These are phyloP conservation scores for Petrocephalus zakoni DNA, from an alignment of 2,113 vertebrate species.

Conservation along the genomic window DNA sequence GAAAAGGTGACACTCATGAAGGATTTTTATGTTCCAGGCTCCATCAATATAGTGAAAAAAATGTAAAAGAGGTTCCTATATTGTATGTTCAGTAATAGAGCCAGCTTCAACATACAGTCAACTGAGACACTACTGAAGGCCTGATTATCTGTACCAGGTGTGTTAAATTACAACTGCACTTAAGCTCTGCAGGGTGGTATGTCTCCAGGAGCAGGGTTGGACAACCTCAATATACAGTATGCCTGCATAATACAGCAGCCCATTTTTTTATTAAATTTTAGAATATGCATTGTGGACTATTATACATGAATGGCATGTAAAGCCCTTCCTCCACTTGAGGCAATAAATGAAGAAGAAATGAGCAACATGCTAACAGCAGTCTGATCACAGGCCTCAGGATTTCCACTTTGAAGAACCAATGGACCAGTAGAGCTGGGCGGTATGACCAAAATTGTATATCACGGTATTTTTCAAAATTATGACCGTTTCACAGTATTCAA, in stretches of 20 bases:
- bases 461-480: no score
- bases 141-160: no score
- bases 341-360: background rate
- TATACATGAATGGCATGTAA: background rate
- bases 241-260: background rate
- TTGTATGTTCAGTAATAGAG: background rate
- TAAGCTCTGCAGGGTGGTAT: no score
- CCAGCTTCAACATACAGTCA: no score
- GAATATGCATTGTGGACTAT: background rate
- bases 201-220: no score
- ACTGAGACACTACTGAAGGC: no score
- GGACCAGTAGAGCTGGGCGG: no score
- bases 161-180: no score
- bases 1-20: background rate
- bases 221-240: background rate
- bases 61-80: background rate
- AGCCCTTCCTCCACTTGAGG: background rate
- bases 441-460: no score
- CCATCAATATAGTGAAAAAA: background rate
- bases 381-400: background rate
- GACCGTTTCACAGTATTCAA: no score
- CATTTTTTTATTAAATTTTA: background rate
- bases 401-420: background rate
- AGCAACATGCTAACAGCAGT: background rate
- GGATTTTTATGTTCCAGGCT: background rate